Evolutionary conservation across 2,797 vertebrate genomes (phyloP), one percentile per base, ranked within the genome.

Genomic region (Phrynocephalus guinanensis): DNA sequence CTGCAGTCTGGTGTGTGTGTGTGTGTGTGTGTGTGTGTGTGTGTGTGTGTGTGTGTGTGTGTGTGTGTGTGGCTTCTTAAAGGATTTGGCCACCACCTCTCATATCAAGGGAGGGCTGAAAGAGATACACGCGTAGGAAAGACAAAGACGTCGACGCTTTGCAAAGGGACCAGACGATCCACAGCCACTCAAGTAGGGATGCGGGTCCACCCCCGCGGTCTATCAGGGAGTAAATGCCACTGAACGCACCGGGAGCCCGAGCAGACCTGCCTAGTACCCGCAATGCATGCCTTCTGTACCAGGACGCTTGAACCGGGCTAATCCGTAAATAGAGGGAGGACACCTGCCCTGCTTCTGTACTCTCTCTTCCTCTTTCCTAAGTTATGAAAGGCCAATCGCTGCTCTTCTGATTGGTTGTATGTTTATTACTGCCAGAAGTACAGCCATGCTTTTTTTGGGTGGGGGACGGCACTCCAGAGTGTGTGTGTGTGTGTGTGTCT

Each of bases 311-410:
- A 60, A 33, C 0, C 15, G 10, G 6, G 26, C 56, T 26, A 28
- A 33, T 68, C 5, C 50, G n/a, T n/a, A 82, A 26, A 26, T 18
- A 22, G 11, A 67, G 60, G 20, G 26, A 30, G 15, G n/a, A 2
- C 33, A 80, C 26, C 79, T 81, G 79, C 24, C 48, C 26, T 81
- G 7, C 75, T 71, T 83, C 75, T 87, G 63, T 44, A 30, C 80
- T 48, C 38, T 24, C 30, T 60, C 86, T n/a, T 77, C 1, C 1
- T 13, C 30, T n/a, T 56, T 56, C 52, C 52, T 15, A 5, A 63
- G 3, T 63, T 63, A 63, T 63, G 60, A 16, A 60, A 60, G 56
- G 1, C 38, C 56, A 60, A 60, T 6, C 56, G 15, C 56, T 60
- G 56, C 56, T 15, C 5, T 60, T 60, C 56, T 60, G 9, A 60